Percentiles rank a stretch among this genome's conserved stretches.
These are phyloP conservation scores for Ursus arctos DNA, from an alignment of 2,113 vertebrate species.

Conservation along the genomic window DNA sequence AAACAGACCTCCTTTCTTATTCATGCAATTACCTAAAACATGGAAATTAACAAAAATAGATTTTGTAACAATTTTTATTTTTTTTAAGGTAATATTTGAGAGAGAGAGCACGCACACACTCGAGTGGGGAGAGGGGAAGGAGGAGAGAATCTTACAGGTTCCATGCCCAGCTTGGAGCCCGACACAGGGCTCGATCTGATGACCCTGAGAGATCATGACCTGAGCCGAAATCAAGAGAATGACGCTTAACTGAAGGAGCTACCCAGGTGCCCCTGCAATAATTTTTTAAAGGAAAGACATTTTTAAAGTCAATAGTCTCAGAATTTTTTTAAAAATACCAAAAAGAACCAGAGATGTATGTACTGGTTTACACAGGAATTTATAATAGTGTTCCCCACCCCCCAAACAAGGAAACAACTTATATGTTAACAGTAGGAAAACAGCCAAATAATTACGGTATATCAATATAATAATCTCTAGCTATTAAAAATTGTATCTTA, in stretches of 20 bases:
- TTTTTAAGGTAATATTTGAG: not conserved
- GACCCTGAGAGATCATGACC: not conserved
- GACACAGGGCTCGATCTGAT: not conserved
- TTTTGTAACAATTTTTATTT: slow-evolving; percentile 4
- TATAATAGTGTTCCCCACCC: not conserved
- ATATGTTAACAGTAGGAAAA: not conserved
- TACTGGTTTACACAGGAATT: not conserved
- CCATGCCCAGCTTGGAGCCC: not conserved
- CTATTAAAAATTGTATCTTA: not conserved
- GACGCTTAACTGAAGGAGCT: not conserved
- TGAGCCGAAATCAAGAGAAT: not conserved
- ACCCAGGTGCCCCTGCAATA: not conserved
- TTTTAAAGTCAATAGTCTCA: slow-evolving; percentile 6
- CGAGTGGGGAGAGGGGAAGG: not conserved
- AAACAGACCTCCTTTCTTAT: slow-evolving; percentile 25
- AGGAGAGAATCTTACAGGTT: not conserved
- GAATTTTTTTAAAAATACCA: not conserved
- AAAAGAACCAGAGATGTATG: not conserved
- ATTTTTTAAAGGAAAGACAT: not conserved
- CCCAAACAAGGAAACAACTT: not conserved
- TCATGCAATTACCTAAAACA: not conserved
- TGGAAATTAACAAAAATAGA: slow-evolving; percentile 23
- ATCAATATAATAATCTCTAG: not conserved
- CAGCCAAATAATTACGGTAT: not conserved
- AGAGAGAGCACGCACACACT: not conserved